phyloP scores from a whole-genome alignment of 1,140 invertebrate genomes.

The Dendrolimus kikuchii region DNA sequence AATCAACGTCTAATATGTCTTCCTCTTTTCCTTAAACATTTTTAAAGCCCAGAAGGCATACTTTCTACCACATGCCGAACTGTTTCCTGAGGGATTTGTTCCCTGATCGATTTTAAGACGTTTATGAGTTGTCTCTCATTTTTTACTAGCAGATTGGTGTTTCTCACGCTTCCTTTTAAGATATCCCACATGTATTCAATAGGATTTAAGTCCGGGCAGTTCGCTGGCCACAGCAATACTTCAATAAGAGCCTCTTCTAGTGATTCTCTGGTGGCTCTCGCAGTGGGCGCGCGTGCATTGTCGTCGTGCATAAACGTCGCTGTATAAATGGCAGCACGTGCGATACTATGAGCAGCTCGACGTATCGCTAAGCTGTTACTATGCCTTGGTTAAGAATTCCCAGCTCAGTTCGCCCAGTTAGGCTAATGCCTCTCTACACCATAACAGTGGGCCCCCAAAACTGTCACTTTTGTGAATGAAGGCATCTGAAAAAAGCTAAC shows the following conservation, averaged over 20 bases:
- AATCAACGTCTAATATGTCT: too few species aligned
- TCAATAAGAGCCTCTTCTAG: too few species aligned
- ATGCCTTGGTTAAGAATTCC: conserved; percentile 11
- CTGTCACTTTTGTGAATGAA: neutral
- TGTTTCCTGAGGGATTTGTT: conserved; percentile 10
- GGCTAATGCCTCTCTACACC: too few species aligned
- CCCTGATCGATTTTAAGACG: conserved; percentile 10
- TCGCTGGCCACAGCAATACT: too few species aligned
- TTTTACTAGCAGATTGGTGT: conserved; percentile 8
- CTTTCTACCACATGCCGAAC: neutral
- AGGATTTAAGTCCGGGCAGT: neutral
- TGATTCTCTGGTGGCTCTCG: conserved; percentile 4
- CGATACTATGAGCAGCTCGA: conserved; percentile 11
- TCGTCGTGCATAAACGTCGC: conserved; percentile 23
- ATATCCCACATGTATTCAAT: conserved; percentile 8
- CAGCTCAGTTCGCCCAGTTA: conserved; percentile 10
- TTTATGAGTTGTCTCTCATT: conserved; percentile 11
- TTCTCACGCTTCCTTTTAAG: conserved; percentile 8
- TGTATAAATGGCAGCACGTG: conserved; percentile 21
- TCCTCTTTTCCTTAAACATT: neutral
- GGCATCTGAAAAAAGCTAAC: too few species aligned
- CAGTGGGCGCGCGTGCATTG: conserved; percentile 31
- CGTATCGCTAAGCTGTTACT: conserved; percentile 10
- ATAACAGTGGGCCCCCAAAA: conserved; percentile 4
- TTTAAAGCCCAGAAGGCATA: conserved; percentile 1